phyloP scores from a whole-genome alignment of 1,140 invertebrate species.

The Steinernema khuongi region DNA sequence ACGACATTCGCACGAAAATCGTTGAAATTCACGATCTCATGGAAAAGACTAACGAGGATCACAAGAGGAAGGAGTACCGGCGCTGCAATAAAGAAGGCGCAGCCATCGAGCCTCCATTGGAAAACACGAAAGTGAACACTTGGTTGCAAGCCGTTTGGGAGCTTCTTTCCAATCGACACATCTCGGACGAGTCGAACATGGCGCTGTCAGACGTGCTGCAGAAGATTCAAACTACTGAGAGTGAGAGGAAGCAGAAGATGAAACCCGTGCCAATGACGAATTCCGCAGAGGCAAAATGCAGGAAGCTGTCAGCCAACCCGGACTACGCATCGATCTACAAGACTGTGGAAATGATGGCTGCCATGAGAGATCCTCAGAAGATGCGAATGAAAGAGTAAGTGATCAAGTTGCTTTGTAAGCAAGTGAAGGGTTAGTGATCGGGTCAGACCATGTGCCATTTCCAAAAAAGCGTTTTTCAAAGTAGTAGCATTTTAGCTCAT shows the following conservation, averaged over 20 bases:
- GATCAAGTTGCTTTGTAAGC: neutral
- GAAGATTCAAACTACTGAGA: neutral
- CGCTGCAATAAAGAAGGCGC: neutral
- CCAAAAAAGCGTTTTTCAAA: no score
- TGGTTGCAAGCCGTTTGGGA: slow-evolving; percentile 7
- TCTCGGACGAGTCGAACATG: neutral
- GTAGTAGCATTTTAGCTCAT: no score
- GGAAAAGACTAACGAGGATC: neutral
- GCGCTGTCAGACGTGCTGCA: neutral
- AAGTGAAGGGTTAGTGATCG: no score
- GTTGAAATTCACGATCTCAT: neutral
- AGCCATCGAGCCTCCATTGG: neutral
- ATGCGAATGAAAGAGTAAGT: neutral
- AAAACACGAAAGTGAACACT: neutral
- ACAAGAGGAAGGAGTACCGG: neutral
- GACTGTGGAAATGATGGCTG: neutral
- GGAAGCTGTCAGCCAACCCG: neutral
- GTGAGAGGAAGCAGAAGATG: neutral
- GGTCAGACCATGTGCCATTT: no score
- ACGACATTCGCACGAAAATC: neutral
- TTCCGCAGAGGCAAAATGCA: neutral
- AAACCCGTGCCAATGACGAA: neutral
- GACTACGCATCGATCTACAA: neutral
- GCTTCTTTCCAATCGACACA: neutral
- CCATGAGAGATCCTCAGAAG: neutral